Evolutionary conservation across 2,797 vertebrate species (phyloP).

Genomic region (Picus viridis): DNA sequence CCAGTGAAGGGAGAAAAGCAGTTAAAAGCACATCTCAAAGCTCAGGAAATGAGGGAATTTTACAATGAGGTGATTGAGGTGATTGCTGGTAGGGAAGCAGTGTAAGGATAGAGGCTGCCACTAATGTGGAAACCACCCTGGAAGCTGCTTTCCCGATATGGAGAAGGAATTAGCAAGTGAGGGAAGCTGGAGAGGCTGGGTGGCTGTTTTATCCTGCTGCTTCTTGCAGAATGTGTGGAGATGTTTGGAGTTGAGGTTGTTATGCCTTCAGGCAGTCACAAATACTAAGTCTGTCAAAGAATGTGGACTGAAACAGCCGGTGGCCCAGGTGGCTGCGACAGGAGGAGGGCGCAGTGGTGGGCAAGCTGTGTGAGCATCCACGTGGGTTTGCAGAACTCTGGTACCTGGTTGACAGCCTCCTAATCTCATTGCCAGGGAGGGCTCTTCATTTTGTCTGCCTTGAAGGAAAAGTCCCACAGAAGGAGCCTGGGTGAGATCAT

Average conservation of each 20-base stretch:
- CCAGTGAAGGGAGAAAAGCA: neutral
- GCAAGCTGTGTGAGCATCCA: rapidly evolving
- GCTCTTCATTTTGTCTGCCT: neutral
- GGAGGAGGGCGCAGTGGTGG: neutral
- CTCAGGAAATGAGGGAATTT: conserved; percentile 22
- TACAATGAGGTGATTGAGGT: neutral
- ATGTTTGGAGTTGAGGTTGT: neutral
- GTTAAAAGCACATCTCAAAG: neutral
- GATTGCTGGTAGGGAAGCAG: neutral
- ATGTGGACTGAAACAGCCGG: rapidly evolving
- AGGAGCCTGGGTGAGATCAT: neutral
- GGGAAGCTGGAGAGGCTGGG: neutral
- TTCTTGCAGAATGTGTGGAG: neutral
- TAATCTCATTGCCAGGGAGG: neutral
- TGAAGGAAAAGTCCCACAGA: neutral
- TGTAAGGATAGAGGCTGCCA: neutral
- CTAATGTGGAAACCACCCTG: conserved; percentile 6
- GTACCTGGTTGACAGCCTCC: neutral
- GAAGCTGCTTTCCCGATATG: neutral
- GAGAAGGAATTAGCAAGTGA: neutral
- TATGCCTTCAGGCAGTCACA: neutral
- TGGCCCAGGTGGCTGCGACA: rapidly evolving
- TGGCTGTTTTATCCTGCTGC: neutral
- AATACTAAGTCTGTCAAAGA: neutral
- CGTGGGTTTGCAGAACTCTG: neutral